A percentile compares a stretch with the other conserved stretches of the same genome.
These are phyloP conservation scores for Trogon surrucura DNA, from an alignment of 2,113 vertebrate genomes.

Conservation along the genomic window DNA sequence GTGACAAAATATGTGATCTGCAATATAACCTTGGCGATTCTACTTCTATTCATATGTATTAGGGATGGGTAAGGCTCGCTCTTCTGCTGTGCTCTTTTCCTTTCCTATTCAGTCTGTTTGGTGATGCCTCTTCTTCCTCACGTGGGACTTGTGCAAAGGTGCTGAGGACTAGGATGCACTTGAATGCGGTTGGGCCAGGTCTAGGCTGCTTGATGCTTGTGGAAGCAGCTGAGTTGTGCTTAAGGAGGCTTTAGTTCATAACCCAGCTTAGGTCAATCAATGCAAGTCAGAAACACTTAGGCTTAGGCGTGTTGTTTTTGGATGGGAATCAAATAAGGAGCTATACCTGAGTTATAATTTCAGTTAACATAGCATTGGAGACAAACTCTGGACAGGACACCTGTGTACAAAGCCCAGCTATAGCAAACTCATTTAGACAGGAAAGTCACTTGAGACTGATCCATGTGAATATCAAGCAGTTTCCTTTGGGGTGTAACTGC, in stretches of 20 bases:
- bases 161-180: background rate
- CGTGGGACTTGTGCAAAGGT: background rate
- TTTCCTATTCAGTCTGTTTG: background rate
- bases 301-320: background rate
- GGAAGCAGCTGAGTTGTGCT: background rate
- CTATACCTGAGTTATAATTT: background rate
- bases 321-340: background rate
- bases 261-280: background rate
- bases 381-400: background rate
- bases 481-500: background rate
- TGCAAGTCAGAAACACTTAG: background rate
- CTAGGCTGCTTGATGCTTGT: background rate
- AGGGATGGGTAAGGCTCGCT: background rate
- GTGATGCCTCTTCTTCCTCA: background rate
- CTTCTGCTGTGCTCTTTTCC: background rate
- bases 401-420: background rate
- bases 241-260: background rate
- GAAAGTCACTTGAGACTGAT: background rate
- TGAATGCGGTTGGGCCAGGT: background rate
- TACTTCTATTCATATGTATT: accelerated
- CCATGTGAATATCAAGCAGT: background rate
- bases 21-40: background rate
- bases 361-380: background rate
- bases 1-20: background rate
- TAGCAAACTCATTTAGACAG: background rate